Base-by-base conservation (phyloP, 1,140 invertebrate species). In the Drosophila pandora region DNA sequence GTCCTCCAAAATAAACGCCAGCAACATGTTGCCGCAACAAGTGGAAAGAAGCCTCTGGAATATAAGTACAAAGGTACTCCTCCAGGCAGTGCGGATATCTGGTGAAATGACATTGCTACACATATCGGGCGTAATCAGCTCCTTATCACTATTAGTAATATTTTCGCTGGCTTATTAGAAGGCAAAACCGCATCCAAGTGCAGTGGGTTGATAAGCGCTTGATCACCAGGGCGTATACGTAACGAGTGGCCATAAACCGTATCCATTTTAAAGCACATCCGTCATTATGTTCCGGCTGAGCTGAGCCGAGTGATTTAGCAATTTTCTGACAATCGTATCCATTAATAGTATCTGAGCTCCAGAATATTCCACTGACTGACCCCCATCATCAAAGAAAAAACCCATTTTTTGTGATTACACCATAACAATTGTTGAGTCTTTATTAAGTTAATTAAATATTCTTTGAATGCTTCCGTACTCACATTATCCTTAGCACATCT, bases 341-440 rank as follows among this genome's bases (percentile, higher is more conserved):
- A 57, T 32, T 39, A 30, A 30, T 17, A 25, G 6, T 54, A 47
- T 54, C 41, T 32, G 6, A 28, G 39, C n/a, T 74, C 71, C 37
- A 57, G 71, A 64, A 64, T 5, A 12, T 74, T 74, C 70, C 9
- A 17, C 5, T 21, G 21, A 56, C 17, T 32, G n/a, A 22, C 32
- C 65, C 28, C 32, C 65, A 57, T 8, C 1, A 43, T 6, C 25
- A 55, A 10, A 28, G n/a, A 58, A 67, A 76, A 49, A 23, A 59
- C 17, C 10, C 25, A 0, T 2, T 12, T n/a, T 3, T 9, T 50
- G 45, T 32, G 30, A 56, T 76, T 76, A 87, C 79, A 82, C 75
- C 83, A 79, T 82, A 87, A 87, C 83, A 87, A 45, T 83, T 87
- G 70, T 82, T 82, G 80, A 87, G 82, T 87, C 82, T 87, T 87